phyloP scores from a whole-genome alignment of 2,797 vertebrate species.

The Spatula clypeata region DNA sequence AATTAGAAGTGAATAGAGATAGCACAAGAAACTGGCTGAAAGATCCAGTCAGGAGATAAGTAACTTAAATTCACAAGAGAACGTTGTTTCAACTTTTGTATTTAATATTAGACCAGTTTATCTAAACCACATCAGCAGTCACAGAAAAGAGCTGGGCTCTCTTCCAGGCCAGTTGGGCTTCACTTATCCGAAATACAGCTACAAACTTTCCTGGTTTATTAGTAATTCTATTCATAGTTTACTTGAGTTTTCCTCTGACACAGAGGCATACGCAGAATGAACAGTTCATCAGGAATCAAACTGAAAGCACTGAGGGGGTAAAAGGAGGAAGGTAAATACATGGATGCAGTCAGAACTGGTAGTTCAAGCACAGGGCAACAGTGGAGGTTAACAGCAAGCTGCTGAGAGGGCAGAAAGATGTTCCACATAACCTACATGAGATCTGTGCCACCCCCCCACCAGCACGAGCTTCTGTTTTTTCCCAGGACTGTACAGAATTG shows the following conservation, averaged over 20 bases:
- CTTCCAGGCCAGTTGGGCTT: background rate
- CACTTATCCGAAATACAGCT: background rate
- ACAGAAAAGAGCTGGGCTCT: accelerated
- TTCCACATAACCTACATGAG: background rate
- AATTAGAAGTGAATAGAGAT: background rate
- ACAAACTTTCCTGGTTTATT: background rate
- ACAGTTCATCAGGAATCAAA: background rate
- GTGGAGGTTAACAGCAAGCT: background rate
- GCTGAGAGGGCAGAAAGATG: background rate
- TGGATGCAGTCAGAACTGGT: background rate
- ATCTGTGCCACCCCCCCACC: background rate
- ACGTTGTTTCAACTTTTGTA: background rate
- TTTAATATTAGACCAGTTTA: background rate
- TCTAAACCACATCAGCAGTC: background rate
- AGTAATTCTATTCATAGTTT: background rate
- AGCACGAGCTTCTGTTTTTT: background rate
- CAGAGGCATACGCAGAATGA: background rate
- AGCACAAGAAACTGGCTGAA: background rate
- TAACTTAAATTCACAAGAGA: background rate
- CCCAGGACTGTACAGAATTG: background rate
- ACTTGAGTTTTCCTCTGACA: background rate
- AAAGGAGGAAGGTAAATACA: accelerated
- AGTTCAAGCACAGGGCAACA: background rate
- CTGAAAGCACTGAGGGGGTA: background rate
- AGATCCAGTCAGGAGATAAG: background rate